Conservation (phyloP, 2,797 vertebrate genomes). For the Tenualosa thibaudeaui region DNA sequence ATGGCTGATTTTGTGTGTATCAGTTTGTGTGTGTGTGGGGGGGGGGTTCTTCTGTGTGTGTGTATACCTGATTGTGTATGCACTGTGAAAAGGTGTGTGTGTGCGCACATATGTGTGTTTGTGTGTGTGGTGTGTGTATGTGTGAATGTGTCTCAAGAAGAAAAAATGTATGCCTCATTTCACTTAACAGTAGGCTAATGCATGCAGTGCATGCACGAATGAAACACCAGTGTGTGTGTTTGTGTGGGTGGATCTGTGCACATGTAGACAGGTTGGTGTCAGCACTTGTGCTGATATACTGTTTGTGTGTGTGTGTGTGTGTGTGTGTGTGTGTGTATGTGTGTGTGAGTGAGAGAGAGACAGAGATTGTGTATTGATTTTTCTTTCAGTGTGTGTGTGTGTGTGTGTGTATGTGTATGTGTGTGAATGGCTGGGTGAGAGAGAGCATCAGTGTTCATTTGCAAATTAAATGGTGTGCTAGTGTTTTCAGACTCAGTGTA, state of each 20-base stretch:
- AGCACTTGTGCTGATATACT: neutral
- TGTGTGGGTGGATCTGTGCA: neutral
- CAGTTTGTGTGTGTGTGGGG: neutral
- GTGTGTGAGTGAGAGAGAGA: neutral
- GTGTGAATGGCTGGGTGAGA: no score
- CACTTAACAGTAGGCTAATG: no score
- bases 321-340: neutral
- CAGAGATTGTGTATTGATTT: no score
- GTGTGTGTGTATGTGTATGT: no score
- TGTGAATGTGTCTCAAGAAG: neutral
- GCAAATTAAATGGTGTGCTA: neutral
- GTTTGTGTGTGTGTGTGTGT: no score
- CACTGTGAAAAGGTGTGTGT: neutral
- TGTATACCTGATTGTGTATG: no score
- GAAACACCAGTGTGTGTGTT: neutral
- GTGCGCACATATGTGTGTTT: neutral
- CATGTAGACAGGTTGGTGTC: no score
- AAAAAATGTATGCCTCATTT: no score
- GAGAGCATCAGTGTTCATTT: neutral
- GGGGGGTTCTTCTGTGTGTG: neutral
- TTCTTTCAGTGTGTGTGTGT: no score
- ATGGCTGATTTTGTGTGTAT: no score
- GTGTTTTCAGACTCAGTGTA: neutral
- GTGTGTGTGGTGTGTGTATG: neutral
- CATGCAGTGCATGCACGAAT: no score